A percentile compares a stretch with the other conserved stretches of the same genome.
These are phyloP conservation scores for Leucozona laternaria DNA, from an alignment of 2,888 invertebrate species.

Conservation along the genomic window DNA sequence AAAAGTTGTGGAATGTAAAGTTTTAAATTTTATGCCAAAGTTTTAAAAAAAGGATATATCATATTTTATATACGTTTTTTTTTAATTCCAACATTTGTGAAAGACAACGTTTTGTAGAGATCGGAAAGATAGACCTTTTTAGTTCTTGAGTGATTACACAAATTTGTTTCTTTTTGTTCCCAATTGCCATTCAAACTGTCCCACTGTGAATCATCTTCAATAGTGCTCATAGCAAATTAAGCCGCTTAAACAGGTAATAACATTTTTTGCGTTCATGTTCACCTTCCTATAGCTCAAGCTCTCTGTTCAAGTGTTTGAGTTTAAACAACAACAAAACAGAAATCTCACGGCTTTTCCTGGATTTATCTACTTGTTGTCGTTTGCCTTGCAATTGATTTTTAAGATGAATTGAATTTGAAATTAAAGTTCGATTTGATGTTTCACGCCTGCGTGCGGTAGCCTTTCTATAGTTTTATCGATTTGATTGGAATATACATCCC, in stretches of 20 bases:
- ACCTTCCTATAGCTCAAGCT: conserved; percentile 20
- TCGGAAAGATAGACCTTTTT: too few relatives aligned
- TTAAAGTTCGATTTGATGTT: conserved; percentile 13
- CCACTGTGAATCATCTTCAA: conserved; percentile 1
- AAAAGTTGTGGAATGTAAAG: too few relatives aligned
- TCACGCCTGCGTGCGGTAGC: conserved; percentile 13
- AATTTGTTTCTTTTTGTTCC: too few relatives aligned
- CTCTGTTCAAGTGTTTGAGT: neutral
- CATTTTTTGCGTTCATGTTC: conserved; percentile 10
- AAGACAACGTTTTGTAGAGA: too few relatives aligned
- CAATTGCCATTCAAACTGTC: neutral
- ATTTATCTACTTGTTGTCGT: neutral
- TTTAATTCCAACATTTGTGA: too few relatives aligned
- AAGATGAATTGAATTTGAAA: neutral
- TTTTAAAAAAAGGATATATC: too few relatives aligned
- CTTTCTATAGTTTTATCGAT: conserved; percentile 1
- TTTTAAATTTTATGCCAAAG: too few relatives aligned
- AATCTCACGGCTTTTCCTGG: conserved; percentile 22
- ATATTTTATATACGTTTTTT: too few relatives aligned
- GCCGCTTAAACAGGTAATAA: neutral
- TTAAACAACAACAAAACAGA: neutral
- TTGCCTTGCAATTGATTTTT: conserved; percentile 27
- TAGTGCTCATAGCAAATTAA: too few relatives aligned
- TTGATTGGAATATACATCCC: conserved; percentile 5
- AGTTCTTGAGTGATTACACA: too few relatives aligned